Evolutionary conservation across 2,888 invertebrate species (phyloP), one percentile per base, ranked within the genome.

Genomic region (Dilophus febrilis): DNA sequence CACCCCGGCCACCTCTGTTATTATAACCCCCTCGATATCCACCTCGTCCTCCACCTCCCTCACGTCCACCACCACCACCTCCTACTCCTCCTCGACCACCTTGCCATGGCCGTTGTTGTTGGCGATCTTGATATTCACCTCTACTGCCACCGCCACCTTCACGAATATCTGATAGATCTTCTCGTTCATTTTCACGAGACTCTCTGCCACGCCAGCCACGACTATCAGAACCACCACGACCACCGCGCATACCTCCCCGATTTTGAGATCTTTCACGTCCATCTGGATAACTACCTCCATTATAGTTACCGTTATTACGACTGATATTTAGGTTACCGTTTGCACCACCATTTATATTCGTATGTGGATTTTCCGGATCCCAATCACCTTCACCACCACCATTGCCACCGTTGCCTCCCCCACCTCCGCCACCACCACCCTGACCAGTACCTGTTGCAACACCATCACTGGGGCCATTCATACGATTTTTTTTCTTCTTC

Each of bases 401-500:
- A 22, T 13, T 28, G 13, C 38, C 41, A 26, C 19, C 14, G 11
- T 27, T 38, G 3, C 29, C 41, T 14, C 35, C 29, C n/a, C 34
- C 29, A 35, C 39, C 38, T 13, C 35, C 38, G 29, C 37, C 40
- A 30, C 35, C 40, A 28, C 17, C 53, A 56, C 55, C 58, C 32
- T 58, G 61, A 41, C 54, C 66, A 37, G 68, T 68, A 47, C 66
- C 67, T 34, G 60, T 58, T 29, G 63, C 64, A 47, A 61, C 64
- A 50, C 67, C 70, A 45, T 64, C 64, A 45, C 67, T 65, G 45
- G 69, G 61, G 48, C 70, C 69, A 27, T 74, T 69, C 42, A 78
- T 75, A 53, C 76, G 71, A 56, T 77, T 80, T 65, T 84, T 87
- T 70, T 85, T 86, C 69, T 87, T 88, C 66, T 86, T 86, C 47